phyloP scores from a whole-genome alignment of 2,797 vertebrate species.

The Propithecus perrieri region DNA sequence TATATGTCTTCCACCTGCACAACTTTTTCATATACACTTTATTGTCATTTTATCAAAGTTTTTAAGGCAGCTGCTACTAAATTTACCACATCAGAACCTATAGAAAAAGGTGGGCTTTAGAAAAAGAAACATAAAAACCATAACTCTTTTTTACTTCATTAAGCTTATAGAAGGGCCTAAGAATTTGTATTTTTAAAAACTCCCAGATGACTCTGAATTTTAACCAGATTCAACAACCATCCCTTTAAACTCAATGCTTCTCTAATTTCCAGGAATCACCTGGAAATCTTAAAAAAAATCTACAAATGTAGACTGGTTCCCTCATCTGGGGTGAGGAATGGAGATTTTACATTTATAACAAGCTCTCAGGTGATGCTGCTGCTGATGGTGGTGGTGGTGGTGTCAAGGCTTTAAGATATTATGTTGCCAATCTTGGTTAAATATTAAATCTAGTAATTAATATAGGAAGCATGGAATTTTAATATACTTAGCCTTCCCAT shows the following conservation, averaged over 20 bases:
- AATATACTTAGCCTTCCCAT: not conserved
- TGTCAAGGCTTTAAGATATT: constrained; percentile 12
- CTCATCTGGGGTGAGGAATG: not conserved
- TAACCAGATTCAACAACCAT: constrained; percentile 16
- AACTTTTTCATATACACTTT: not conserved
- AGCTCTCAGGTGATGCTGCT: not conserved
- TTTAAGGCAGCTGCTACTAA: not conserved
- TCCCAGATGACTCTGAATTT: not conserved
- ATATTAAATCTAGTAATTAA: not conserved
- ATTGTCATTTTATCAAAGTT: not conserved
- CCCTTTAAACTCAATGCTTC: not conserved
- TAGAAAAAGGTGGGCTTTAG: not conserved
- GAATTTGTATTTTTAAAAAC: not conserved
- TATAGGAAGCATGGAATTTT: not conserved
- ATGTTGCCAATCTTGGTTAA: not conserved
- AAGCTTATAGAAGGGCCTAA: not conserved
- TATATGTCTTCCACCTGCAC: not conserved
- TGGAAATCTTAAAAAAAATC: not conserved
- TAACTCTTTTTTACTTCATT: not conserved
- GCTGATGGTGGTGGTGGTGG: not conserved
- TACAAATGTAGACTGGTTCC: not conserved
- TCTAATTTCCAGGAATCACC: not conserved
- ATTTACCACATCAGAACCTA: not conserved
- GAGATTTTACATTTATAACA: not conserved
- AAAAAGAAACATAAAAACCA: not conserved